Base-by-base conservation (phyloP, 1,140 invertebrate genomes). In the Dreissena polymorpha region DNA sequence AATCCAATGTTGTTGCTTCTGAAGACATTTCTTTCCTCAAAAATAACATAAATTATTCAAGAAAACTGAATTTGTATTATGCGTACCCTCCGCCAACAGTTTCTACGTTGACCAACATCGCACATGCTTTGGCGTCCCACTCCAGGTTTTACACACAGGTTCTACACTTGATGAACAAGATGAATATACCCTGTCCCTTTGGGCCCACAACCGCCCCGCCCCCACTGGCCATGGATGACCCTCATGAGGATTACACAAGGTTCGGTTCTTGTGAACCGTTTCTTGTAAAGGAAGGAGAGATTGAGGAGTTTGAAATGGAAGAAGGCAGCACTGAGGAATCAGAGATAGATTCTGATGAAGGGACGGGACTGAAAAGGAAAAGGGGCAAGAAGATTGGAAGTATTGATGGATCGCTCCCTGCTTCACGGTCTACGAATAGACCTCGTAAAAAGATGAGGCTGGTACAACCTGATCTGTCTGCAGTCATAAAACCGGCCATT, bases 111-210 rank as follows among this genome's bases (percentile, higher is more conserved):
- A 94, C 95, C 55, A 97, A 97, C 90, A 98, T 99, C 85, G 94
- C 95, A 10, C 94, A 96, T 92, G 94, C 95, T 68, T 91, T 98
- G 65, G 94, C 96, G 74, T 94, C 94, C 60, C 95, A 97, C 88
- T 96, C 96, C 65, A 95, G 95, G 87, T 97, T 98, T 92, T 98
- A 98, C 91, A 95, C 94, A 27, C 97, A 96, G 93, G 96, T 97
- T 10, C 91, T 98, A 69, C 97, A 99, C 94, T 94, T 99, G 50
- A 98, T 99, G 97, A 98, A 98, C 91, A 97, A 96, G 94, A 98
- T 99, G 97, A 97, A 96, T 92, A 91, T 98, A 65, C 96, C 96
- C 53, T 95, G 95, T 79, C 97, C 97, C n/a, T 98, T 98, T 94
- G 94, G 95, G 55, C 77, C 86, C 53, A 81, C 91, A 12, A 93